Evolutionary conservation across 2,113 vertebrate species (phyloP), one percentile per base, ranked within the genome.

Genomic region (Microtus richardsoni): DNA sequence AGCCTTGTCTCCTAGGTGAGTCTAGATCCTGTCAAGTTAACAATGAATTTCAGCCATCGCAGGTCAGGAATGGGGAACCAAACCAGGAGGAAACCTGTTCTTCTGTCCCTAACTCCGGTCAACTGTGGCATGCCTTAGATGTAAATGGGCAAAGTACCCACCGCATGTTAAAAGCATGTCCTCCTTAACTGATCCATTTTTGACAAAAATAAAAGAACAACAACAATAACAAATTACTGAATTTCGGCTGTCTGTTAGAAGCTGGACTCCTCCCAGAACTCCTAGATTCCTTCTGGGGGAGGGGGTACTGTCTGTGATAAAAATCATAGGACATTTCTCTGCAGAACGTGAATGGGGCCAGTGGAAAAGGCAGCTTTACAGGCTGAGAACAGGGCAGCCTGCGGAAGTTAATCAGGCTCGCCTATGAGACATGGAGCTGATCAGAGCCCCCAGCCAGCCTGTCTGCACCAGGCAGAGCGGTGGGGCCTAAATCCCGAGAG

Each of bases 51-150:
- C 16, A 70, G n/a, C 33, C 62, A 24, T 52, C 12, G 8, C 3
- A 7, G 22, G 70, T 21, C 5, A 0, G 2, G 1, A 10, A 30
- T 4, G 33, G 10, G 5, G 30, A 74, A 41, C 36, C 49, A 22
- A 73, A 0, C 2, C 30, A 0, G 12, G 24, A 19, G 52, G 62
- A 36, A 39, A 24, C 1, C 26, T 24, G 12, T 14, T 14, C 2
- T 0, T 64, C 17, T 10, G 7, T 52, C 54, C 0, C 2, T 3
- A 30, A 26, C 28, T 2, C 1, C 8, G 7, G 4, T 28, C 60
- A 22, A 9, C 19, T 5, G 3, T 9, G 44, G n/a, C 1, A 24
- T 2, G 0, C 19, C 0, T 36, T 41, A 8, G 0, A 26, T 0
- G 4, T n/a, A 30, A 66, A 73, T 16, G 4, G 0, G 26, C 19